Evolutionary conservation across 2,888 invertebrate species (phyloP).

Genomic region (Cheilosia pagana): DNA sequence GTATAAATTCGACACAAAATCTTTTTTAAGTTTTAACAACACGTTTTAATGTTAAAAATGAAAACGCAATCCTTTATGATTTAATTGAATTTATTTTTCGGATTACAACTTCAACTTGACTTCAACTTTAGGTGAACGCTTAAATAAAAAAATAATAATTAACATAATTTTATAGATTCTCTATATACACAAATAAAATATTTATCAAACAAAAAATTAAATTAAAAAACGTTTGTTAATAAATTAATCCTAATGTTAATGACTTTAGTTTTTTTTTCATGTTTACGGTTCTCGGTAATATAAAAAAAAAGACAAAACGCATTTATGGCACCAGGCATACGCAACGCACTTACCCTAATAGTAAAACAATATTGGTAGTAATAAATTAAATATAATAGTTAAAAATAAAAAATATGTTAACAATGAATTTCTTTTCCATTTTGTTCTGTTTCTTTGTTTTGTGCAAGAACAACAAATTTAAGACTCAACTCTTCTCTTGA

Average conservation of each 20-base stretch:
- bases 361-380: slow-evolving; percentile 62
- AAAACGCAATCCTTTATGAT: neutral
- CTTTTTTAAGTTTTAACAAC: too few species aligned
- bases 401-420: slow-evolving; percentile 54
- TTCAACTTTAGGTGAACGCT: slow-evolving; percentile 36
- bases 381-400: slow-evolving; percentile 49
- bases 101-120: slow-evolving; percentile 14
- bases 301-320: slow-evolving; percentile 27
- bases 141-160: slow-evolving; percentile 25
- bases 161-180: slow-evolving; percentile 23
- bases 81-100: slow-evolving; percentile 16
- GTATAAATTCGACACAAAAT: too few species aligned
- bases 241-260: slow-evolving; percentile 75
- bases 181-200: slow-evolving; percentile 30
- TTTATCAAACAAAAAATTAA: slow-evolving; percentile 21
- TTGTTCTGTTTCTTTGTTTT: slow-evolving; percentile 1
- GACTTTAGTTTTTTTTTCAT: slow-evolving; percentile 62
- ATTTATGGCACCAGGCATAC: slow-evolving; percentile 68
- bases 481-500: neutral
- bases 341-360: slow-evolving; percentile 50
- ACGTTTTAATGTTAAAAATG: neutral
- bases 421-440: slow-evolving; percentile 51
- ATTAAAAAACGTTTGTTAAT: slow-evolving; percentile 52
- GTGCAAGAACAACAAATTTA: slow-evolving; percentile 47
- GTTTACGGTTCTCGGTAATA: slow-evolving; percentile 3